These are phyloP conservation scores for Dolomedes plantarius DNA, from an alignment of 2,888 invertebrate species.

Conservation along the genomic window DNA sequence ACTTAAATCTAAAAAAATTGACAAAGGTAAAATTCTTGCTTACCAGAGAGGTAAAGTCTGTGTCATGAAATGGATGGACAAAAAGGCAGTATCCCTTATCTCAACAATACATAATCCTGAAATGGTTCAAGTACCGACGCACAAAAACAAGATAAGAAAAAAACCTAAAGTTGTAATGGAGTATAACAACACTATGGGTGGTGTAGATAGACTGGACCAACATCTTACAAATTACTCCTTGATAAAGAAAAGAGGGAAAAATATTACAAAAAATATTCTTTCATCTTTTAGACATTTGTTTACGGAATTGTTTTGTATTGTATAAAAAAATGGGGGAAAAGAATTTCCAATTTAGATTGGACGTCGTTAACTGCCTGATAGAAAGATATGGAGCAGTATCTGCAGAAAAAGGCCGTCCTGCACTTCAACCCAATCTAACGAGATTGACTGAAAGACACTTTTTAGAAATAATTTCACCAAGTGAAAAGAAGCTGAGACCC, in stretches of 20 bases:
- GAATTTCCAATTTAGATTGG: constrained; percentile 16
- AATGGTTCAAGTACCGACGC: constrained; percentile 2
- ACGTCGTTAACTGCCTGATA: constrained; percentile 23
- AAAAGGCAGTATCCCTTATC: constrained; percentile 8
- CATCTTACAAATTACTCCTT: constrained; percentile 9
- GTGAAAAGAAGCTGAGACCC: no score
- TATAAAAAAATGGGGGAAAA: no score
- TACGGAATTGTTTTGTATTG: constrained; percentile 3
- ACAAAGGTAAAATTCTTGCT: background rate
- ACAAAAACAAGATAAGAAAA: no score
- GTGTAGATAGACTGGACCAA: constrained; percentile 11
- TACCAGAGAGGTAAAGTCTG: background rate
- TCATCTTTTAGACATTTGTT: background rate
- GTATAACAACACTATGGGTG: background rate
- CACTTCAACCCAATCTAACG: no score
- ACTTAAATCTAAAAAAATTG: background rate
- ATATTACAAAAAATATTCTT: constrained; percentile 23
- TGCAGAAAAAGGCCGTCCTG: no score
- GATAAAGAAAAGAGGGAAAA: constrained; percentile 1
- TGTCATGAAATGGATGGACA: background rate
- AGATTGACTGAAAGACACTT: no score
- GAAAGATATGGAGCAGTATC: constrained; percentile 17
- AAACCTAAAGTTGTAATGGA: background rate
- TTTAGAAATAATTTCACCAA: no score
- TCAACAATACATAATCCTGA: constrained; percentile 21